These are phyloP conservation scores for Sebastes fasciatus DNA, from an alignment of 2,113 vertebrate species.

Conservation along the genomic window DNA sequence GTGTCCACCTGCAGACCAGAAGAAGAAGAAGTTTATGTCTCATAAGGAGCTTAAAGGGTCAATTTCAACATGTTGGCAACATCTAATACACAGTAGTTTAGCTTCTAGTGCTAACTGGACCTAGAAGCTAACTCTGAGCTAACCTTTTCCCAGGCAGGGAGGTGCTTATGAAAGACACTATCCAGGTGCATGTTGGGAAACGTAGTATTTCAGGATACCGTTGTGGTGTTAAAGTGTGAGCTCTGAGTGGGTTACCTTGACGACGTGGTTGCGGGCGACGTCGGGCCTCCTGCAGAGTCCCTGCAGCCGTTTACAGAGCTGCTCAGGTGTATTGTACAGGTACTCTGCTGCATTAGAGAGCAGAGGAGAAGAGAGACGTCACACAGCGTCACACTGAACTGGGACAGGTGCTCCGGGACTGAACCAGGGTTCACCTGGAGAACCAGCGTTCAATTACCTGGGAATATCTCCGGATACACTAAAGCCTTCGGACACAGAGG, in stretches of 20 bases:
- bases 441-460: constrained; percentile 83
- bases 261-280: constrained; percentile 87
- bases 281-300: constrained; percentile 92
- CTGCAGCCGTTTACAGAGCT: constrained; percentile 93
- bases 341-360: constrained; percentile 85
- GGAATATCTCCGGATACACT: constrained; percentile 96
- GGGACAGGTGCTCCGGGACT: background rate
- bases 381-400: background rate
- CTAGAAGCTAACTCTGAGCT: background rate
- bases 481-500: constrained; percentile 93
- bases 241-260: constrained; percentile 86
- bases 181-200: constrained; percentile 8
- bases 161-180: background rate
- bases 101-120: background rate
- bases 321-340: constrained; percentile 98
- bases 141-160: background rate
- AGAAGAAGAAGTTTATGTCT: background rate
- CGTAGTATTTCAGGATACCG: background rate
- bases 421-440: too few species aligned
- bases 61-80: background rate
- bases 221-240: background rate
- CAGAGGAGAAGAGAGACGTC: constrained; percentile 6
- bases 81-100: background rate
- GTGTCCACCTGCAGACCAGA: constrained; percentile 86
- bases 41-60: too few species aligned